Evolutionary conservation across 2,113 vertebrate genomes (phyloP).

Genomic region (Chlorodrepanis virens): DNA sequence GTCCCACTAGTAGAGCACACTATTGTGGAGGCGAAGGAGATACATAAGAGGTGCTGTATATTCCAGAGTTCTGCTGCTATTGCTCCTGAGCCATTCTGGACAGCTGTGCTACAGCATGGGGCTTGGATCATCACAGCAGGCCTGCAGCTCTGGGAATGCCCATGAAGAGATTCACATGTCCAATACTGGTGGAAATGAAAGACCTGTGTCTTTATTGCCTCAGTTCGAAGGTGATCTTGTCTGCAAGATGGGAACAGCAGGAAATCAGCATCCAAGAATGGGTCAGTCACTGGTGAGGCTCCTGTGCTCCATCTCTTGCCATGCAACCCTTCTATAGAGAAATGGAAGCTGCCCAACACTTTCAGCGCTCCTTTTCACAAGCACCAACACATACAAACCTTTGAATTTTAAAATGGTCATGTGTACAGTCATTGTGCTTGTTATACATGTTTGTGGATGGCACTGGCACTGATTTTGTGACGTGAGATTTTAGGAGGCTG

Average conservation of each 20-base stretch:
- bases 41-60: rapidly evolving
- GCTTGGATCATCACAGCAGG: neutral
- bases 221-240: neutral
- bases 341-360: neutral
- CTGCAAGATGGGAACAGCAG: neutral
- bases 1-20: neutral
- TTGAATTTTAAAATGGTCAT: neutral
- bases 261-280: neutral
- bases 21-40: neutral
- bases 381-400: neutral
- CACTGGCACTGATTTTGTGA: neutral
- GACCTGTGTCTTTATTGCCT: rapidly evolving
- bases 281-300: neutral
- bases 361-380: neutral
- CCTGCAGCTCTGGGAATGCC: neutral
- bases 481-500: neutral
- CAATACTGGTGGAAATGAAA: neutral
- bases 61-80: neutral
- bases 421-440: neutral
- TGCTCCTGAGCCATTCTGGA: neutral
- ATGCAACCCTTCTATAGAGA: neutral
- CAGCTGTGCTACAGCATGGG: rapidly evolving
- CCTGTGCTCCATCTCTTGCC: rapidly evolving
- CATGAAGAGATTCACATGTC: neutral
- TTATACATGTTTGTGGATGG: neutral